These are phyloP conservation scores for mouse (Mus musculus) DNA, from an alignment of 2,113 vertebrate genomes.

Conservation along the genomic window GRCm39 chr14:36518001-36518500, in stretches of 20 bases:
- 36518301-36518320: background rate
- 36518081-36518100: background rate
- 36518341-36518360: background rate
- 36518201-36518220: background rate
- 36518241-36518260: background rate
- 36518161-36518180: background rate
- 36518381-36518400: background rate
- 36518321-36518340: background rate
- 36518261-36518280: background rate
- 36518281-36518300: background rate
- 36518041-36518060: background rate
- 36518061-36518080: background rate
- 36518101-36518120: background rate
- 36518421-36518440: background rate
- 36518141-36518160: background rate
- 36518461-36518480: background rate
- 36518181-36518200: background rate
- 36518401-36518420: background rate
- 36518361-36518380: too few relatives aligned
- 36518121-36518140: background rate
- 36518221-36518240: background rate
- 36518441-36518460: background rate
- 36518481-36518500: background rate
- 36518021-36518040: background rate
- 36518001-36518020: slow-evolving; percentile 9